These are phyloP conservation scores for Penelope pileata DNA, from an alignment of 2,113 vertebrate genomes.

Conservation along the genomic window DNA sequence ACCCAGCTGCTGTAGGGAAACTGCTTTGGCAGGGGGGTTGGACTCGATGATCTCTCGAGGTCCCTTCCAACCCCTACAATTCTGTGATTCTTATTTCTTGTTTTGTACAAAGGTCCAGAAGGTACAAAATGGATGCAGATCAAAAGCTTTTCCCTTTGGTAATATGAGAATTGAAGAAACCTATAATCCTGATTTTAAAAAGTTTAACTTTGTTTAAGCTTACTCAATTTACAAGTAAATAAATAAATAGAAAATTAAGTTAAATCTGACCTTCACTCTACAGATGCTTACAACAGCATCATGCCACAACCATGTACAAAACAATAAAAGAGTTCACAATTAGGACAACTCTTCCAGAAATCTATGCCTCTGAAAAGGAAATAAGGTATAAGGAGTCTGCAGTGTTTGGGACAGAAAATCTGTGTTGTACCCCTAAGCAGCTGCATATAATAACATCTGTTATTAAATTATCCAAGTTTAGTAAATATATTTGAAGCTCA, in stretches of 20 bases:
- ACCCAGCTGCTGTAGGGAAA: too few species aligned
- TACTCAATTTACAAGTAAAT: not conserved
- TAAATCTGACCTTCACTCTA: not conserved
- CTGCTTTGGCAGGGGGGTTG: too few species aligned
- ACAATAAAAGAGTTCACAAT: not conserved
- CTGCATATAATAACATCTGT: not conserved
- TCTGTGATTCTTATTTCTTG: not conserved
- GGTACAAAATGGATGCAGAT: not conserved
- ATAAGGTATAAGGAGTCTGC: not conserved
- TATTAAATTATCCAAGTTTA: not conserved
- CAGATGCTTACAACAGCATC: accelerated
- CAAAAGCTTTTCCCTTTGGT: not conserved
- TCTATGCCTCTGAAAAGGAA: not conserved
- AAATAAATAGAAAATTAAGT: not conserved
- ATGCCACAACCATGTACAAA: not conserved
- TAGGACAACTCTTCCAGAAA: not conserved
- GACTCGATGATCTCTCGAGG: too few species aligned
- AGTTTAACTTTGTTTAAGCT: not conserved
- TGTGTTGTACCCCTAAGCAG: not conserved
- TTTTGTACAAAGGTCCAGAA: not conserved
- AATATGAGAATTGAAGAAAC: not conserved
- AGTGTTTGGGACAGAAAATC: not conserved
- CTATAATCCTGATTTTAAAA: not conserved
- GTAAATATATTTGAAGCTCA: not conserved
- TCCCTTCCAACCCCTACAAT: too few species aligned